Base-by-base conservation (phyloP, 2,113 vertebrate species). In the Tachysurus vachellii region DNA sequence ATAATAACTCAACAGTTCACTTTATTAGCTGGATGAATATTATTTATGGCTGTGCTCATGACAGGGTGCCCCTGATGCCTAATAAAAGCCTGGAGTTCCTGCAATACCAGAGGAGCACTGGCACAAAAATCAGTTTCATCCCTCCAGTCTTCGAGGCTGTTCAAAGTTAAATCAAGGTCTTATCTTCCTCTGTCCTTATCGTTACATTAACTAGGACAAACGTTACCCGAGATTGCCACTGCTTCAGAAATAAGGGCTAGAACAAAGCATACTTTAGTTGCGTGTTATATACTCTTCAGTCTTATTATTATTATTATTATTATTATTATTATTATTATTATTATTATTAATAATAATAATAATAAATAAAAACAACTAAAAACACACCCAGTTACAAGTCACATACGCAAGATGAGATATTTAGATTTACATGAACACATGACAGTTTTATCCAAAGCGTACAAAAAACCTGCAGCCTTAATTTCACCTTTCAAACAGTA, bases 31-130 rank as follows among this genome's bases (percentile, higher is more conserved):
- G n/a, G 14, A 31, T 64, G 61, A 53, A 66, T 64, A 83, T 83
- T 28, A 83, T 83, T 66, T 66, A 83, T 66, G 26, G 61, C 61
- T 4, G 44, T 4, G 81, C 26, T 66, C 81, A 28, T 83, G 81
- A 66, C 61, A 83, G 61, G 14, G 36, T 62, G 81, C 26, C 61
- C 21, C 81, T 50, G 44, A 66, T 53, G 44, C 44, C 81, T 28
- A 53, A 62, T 66, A 83, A 64, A 83, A 66, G 26, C 61, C 44
- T 66, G 81, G 10, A 83, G 81, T 50, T 83, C 44, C 61, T 82
- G 80, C 26, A 5, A 26, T 47, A 64, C 59, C 59, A 26, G 42
- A 64, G 44, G 16, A 66, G 42, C 42, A 47, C 23, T 3, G 11
- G 17, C 80, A 62, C 0, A 10, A 81, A 81, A 81, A 61, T 59